These are phyloP conservation scores for Pangasius larnaudii DNA, from an alignment of 2,797 vertebrate genomes.

Conservation along the genomic window DNA sequence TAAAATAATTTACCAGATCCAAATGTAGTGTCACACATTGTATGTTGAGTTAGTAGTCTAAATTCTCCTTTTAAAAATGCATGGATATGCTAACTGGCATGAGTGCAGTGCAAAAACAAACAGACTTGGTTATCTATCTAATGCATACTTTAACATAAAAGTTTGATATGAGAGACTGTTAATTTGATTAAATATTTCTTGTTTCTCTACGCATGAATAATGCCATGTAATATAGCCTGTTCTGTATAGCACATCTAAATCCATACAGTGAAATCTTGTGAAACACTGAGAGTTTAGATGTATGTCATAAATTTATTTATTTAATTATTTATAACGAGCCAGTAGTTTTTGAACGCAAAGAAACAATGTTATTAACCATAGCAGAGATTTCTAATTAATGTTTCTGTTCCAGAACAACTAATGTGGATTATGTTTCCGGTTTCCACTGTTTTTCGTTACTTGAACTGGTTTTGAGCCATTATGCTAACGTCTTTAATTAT, in stretches of 20 bases:
- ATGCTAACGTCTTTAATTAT: not conserved
- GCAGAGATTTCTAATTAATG: not conserved
- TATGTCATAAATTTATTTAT: not conserved
- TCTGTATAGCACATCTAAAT: not conserved
- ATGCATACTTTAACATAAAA: not conserved
- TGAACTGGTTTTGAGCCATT: not conserved
- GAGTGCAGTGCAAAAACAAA: not conserved
- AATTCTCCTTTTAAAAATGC: not conserved
- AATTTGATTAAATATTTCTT: not conserved
- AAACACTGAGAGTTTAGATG: not conserved
- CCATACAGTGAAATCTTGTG: not conserved
- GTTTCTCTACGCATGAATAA: not conserved
- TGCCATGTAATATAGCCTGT: not conserved
- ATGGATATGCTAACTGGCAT: not conserved
- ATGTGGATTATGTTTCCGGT: not conserved
- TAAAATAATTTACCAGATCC: not conserved
- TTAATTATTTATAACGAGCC: not conserved
- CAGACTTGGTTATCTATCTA: not conserved
- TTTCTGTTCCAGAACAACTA: not conserved
- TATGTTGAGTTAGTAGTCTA: not conserved
- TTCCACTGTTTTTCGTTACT: not conserved
- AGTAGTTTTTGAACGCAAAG: not conserved
- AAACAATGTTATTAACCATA: not conserved
- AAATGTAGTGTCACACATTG: not conserved
- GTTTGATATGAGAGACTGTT: not conserved